Conservation (phyloP, 2,888 invertebrate species). For the Zeuzera pyrina region DNA sequence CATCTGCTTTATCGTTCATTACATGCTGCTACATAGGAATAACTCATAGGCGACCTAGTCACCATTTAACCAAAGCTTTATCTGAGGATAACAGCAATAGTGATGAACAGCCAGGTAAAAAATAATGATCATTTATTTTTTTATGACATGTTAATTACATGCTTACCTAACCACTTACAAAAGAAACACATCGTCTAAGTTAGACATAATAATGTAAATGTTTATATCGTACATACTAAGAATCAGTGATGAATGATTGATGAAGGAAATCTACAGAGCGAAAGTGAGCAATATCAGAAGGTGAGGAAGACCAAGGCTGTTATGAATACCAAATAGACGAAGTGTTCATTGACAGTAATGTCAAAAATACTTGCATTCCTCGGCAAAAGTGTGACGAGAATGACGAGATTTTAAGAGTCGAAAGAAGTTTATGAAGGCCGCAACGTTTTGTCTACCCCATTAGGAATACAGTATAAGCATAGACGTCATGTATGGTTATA, state of each 20-base stretch:
- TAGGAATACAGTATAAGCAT: too few species aligned
- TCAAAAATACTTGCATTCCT: too few species aligned
- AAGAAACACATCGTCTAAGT: background rate
- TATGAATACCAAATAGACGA: too few species aligned
- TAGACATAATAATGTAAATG: background rate
- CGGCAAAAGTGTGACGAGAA: too few species aligned
- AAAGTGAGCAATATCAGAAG: too few species aligned
- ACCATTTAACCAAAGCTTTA: conserved; percentile 72
- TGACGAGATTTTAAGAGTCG: too few species aligned
- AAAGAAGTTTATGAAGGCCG: too few species aligned
- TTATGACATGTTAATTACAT: background rate
- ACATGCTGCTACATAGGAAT: conserved; percentile 53
- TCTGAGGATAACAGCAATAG: conserved; percentile 79
- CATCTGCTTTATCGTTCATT: conserved; percentile 38
- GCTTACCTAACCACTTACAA: background rate
- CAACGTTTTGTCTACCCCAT: too few species aligned
- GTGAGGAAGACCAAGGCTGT: too few species aligned
- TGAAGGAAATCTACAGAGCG: too few species aligned
- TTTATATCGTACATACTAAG: background rate
- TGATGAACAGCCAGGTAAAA: conserved; percentile 57
- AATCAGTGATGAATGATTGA: background rate
- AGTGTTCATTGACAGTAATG: too few species aligned
- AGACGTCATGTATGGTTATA: too few species aligned
- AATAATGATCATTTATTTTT: background rate
- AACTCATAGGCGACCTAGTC: conserved; percentile 55